Conservation (phyloP, 2,113 vertebrate species). For the Peromyscus leucopus region DNA sequence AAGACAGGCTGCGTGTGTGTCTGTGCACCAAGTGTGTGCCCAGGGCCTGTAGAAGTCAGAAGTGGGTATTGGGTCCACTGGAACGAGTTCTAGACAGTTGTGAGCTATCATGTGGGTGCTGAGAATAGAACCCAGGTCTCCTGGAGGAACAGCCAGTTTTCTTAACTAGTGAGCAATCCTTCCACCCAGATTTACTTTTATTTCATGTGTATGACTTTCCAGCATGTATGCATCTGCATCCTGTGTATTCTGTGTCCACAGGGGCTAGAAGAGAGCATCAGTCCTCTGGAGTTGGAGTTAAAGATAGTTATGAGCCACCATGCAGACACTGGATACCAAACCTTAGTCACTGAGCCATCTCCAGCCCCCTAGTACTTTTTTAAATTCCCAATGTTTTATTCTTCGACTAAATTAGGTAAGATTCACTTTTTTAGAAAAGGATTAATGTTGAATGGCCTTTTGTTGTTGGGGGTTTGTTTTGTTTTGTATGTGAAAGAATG, state of each 20-base stretch:
- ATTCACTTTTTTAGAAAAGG: neutral
- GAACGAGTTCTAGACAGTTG: neutral
- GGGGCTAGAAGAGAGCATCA: neutral
- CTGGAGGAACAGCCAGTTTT: neutral
- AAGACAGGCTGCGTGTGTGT: neutral
- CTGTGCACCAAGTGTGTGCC: neutral
- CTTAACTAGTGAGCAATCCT: neutral
- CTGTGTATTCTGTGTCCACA: no score
- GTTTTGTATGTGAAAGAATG: neutral
- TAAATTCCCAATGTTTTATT: neutral
- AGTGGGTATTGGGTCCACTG: neutral
- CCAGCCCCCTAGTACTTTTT: neutral
- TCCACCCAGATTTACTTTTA: neutral
- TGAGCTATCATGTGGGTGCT: neutral
- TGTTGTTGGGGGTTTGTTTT: neutral
- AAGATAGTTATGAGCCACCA: neutral
- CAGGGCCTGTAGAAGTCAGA: neutral
- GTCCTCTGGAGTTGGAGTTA: neutral
- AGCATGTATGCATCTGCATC: neutral
- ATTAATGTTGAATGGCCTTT: neutral
- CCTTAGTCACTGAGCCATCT: neutral
- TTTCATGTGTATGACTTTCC: neutral
- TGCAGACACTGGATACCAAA: neutral
- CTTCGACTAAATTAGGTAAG: neutral
- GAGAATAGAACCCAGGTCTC: neutral